Percentiles rank a stretch among this genome's conserved stretches.
Conservation (phyloP, 92 coral and sea anemone genomes). For the Isaurus tuberculatus region DNA sequence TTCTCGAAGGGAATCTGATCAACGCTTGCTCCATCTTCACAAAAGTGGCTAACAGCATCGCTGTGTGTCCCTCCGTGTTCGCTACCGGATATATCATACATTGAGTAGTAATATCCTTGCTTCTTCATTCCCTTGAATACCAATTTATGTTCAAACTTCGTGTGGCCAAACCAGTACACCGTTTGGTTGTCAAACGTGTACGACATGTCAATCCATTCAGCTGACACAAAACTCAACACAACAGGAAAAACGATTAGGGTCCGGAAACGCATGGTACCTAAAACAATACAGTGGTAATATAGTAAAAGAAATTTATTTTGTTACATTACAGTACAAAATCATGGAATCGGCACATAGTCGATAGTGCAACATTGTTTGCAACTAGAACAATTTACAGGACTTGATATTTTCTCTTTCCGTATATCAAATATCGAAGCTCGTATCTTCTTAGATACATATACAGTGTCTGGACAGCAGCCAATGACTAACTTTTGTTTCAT, state of each 20-base stretch:
- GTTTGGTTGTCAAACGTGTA: slow-evolving; percentile 25
- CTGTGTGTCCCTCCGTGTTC: slow-evolving; percentile 46
- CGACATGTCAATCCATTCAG: slow-evolving; percentile 32
- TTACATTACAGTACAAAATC: too few species aligned
- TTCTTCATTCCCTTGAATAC: neutral
- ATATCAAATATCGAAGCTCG: too few species aligned
- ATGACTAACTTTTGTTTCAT: too few species aligned
- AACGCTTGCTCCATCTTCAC: neutral
- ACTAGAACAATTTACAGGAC: too few species aligned
- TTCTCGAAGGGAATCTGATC: slow-evolving; percentile 28
- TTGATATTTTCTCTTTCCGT: too few species aligned
- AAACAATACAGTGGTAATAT: too few species aligned
- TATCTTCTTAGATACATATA: too few species aligned
- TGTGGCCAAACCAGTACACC: slow-evolving; percentile 22
- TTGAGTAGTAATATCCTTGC: neutral
- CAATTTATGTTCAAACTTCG: slow-evolving; percentile 10
- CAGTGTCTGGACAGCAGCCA: too few species aligned
- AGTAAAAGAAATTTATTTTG: too few species aligned
- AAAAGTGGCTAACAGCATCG: slow-evolving; percentile 44
- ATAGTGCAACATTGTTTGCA: too few species aligned
- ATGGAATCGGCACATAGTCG: too few species aligned
- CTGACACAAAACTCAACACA: neutral
- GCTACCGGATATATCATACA: neutral
- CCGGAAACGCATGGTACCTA: neutral
- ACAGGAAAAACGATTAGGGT: neutral